Conservation (phyloP, 2,888 invertebrate species). For the Microplitis manilae region DNA sequence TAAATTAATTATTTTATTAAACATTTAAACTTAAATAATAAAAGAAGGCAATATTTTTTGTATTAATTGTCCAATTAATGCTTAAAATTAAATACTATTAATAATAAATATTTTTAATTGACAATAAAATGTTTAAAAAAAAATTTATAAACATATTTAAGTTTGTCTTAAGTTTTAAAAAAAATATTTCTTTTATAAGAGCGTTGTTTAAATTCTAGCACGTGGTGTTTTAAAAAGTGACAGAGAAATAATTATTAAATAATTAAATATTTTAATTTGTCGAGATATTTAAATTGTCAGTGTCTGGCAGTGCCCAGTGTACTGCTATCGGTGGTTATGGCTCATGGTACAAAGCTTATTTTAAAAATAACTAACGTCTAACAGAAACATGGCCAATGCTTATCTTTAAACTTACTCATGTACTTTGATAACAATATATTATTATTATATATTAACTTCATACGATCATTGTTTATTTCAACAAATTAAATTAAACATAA, state of each 20-base stretch:
- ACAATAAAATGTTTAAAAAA: too few relatives aligned
- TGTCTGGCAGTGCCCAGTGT: slow-evolving; percentile 20
- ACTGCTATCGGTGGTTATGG: slow-evolving; percentile 13
- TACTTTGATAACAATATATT: slow-evolving; percentile 10
- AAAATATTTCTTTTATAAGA: neutral
- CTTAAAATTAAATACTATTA: too few relatives aligned
- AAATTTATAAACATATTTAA: neutral
- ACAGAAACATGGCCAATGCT: slow-evolving; percentile 18
- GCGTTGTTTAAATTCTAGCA: neutral
- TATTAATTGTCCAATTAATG: too few relatives aligned
- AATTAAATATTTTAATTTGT: neutral
- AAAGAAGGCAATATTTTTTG: too few relatives aligned
- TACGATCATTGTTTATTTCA: neutral
- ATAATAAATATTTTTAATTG: too few relatives aligned
- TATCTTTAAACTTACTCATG: slow-evolving; percentile 15
- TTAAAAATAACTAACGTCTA: slow-evolving; percentile 5
- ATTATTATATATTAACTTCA: slow-evolving; percentile 9
- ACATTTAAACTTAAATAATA: too few relatives aligned
- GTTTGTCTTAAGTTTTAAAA: neutral
- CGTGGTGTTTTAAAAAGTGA: neutral
- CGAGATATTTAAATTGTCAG: slow-evolving; percentile 21
- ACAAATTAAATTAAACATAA: neutral
- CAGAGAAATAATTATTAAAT: slow-evolving; percentile 8
- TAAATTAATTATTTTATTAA: too few relatives aligned
- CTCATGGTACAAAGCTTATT: slow-evolving; percentile 14